Percentiles rank a stretch among this genome's conserved stretches.
phyloP scores from a whole-genome alignment of 2,888 invertebrate species.

The Pollenia angustigena region DNA sequence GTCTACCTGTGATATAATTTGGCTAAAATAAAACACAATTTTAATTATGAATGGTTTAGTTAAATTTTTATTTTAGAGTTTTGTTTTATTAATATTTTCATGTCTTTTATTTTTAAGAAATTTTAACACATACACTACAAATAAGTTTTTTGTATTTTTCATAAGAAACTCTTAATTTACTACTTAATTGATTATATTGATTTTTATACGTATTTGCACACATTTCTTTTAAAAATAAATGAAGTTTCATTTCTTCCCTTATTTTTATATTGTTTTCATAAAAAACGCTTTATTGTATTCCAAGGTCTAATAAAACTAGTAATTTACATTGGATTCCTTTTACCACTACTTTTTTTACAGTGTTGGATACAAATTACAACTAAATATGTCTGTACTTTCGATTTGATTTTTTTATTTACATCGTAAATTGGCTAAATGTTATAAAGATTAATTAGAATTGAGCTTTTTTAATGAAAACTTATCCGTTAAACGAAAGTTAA shows the following conservation, averaged over 20 bases:
- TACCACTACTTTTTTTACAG: conserved; percentile 20
- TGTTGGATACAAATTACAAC: conserved; percentile 30
- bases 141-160: conserved; percentile 57
- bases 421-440: conserved; percentile 36
- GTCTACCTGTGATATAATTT: no score
- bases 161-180: conserved; percentile 72
- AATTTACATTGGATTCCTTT: conserved; percentile 42
- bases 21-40: conserved; percentile 19
- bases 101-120: conserved; percentile 63
- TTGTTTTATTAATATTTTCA: conserved; percentile 33
- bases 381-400: conserved; percentile 4
- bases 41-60: conserved; percentile 37
- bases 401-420: background rate
- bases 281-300: conserved; percentile 40
- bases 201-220: conserved; percentile 69
- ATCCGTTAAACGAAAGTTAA: background rate
- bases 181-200: conserved; percentile 68
- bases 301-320: conserved; percentile 43
- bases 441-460: background rate
- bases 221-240: conserved; percentile 61
- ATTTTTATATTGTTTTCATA: conserved; percentile 31
- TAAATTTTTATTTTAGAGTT: conserved; percentile 39
- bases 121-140: conserved; percentile 72
- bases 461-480: background rate
- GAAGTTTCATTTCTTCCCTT: conserved; percentile 40